phyloP scores from a whole-genome alignment of 2,888 invertebrate species.

The Sinelater perroti region DNA sequence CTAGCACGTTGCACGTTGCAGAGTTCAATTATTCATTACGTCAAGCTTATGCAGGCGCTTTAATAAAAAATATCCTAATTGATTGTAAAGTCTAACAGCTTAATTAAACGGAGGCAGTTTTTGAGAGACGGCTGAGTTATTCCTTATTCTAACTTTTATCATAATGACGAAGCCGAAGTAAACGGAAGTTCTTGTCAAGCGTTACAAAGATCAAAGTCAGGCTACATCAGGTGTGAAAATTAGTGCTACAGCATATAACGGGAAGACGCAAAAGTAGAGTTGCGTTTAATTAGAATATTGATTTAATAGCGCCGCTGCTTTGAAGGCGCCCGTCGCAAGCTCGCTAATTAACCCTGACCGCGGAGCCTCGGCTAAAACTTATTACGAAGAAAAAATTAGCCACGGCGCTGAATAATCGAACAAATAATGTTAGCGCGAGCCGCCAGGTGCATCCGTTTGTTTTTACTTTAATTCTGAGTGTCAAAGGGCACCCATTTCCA shows the following conservation, averaged over 20 bases:
- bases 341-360: conserved; percentile 22
- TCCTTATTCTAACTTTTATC: neutral
- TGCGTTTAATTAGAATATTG: conserved; percentile 32
- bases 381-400: no score
- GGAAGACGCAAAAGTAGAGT: conserved; percentile 25
- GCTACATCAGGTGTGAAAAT: conserved; percentile 30
- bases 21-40: no score
- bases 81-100: neutral
- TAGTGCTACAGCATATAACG: conserved; percentile 24
- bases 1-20: no score
- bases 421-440: no score
- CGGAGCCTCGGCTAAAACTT: no score
- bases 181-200: conserved; percentile 4
- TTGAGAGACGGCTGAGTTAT: neutral
- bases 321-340: conserved; percentile 19
- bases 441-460: no score
- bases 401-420: no score
- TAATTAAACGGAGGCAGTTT: neutral
- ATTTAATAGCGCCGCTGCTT: conserved; percentile 23
- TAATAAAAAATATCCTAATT: no score
- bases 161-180: conserved; percentile 5
- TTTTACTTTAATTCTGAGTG: no score
- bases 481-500: no score
- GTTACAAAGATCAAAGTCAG: conserved; percentile 24
- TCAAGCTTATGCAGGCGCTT: no score